phyloP scores from a whole-genome alignment of 2,797 vertebrate genomes.

The Setipinna tenuifilis region DNA sequence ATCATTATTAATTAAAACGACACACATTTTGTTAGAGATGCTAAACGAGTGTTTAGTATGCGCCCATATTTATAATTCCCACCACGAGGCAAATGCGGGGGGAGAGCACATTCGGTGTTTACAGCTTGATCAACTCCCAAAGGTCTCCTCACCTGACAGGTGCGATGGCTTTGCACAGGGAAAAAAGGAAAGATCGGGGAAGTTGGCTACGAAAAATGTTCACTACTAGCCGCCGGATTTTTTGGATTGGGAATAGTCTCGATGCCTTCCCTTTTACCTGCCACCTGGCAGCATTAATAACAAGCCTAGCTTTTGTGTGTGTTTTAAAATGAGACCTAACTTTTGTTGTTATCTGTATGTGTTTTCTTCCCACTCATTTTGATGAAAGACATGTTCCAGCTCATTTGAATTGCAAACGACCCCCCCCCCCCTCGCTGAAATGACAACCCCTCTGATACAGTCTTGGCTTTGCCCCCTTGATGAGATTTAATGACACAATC shows the following conservation, averaged over 20 bases:
- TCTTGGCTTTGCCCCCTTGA: constrained; percentile 52
- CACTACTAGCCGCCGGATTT: not conserved
- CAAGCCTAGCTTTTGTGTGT: not conserved
- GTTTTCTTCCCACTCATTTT: not conserved
- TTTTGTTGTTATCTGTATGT: not conserved
- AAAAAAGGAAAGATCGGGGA: not conserved
- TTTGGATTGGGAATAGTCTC: not conserved
- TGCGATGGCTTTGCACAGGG: not conserved
- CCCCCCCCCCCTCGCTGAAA: constrained; percentile 45
- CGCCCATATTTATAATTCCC: constrained; percentile 37
- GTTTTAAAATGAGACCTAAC: not conserved
- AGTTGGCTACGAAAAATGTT: not conserved
- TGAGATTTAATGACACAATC: constrained; percentile 56
- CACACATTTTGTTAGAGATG: constrained; percentile 33
- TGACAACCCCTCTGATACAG: constrained; percentile 55
- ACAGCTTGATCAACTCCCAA: constrained; percentile 6
- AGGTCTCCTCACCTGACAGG: not conserved
- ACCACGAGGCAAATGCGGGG: constrained; percentile 30
- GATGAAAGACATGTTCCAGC: constrained; percentile 38
- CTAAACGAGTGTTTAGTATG: constrained; percentile 35
- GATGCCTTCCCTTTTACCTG: not conserved
- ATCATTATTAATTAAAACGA: constrained; percentile 53
- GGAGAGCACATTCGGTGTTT: not conserved
- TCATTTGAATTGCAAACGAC: constrained; percentile 63
- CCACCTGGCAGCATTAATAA: not conserved